Evolutionary conservation across 2,113 vertebrate genomes (phyloP).

Genomic region (Ameiurus melas): DNA sequence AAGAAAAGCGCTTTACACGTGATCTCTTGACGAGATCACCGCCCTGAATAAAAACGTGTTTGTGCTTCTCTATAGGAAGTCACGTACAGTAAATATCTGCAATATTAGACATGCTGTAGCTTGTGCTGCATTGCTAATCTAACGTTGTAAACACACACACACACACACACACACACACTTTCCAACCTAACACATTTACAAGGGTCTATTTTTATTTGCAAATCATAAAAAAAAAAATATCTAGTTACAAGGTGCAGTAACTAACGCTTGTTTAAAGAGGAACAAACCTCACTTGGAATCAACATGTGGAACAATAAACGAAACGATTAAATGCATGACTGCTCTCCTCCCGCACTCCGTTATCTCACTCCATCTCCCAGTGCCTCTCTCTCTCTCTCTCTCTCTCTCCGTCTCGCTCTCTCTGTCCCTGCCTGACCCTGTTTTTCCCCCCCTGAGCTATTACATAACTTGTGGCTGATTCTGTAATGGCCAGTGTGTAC

Average conservation of each 20-base stretch:
- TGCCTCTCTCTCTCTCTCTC: constrained; percentile 59
- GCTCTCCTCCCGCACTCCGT: neutral
- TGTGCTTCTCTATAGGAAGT: neutral
- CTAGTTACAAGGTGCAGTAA: neutral
- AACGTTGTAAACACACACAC: neutral
- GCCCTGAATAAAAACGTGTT: neutral
- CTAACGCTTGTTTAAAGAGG: neutral
- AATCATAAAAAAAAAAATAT: neutral
- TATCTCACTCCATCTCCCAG: constrained; percentile 26
- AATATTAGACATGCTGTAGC: neutral
- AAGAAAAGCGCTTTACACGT: neutral
- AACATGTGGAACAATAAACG: neutral
- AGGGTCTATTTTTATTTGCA: neutral
- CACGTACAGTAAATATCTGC: neutral
- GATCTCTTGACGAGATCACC: neutral
- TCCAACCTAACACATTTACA: neutral
- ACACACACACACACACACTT: neutral
- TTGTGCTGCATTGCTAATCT: no score
- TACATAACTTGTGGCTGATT: constrained; percentile 63
- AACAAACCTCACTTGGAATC: neutral
- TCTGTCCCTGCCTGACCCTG: constrained; percentile 61
- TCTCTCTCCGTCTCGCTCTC: neutral
- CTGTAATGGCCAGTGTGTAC: constrained; percentile 56
- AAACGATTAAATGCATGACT: neutral
- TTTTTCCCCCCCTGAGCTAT: constrained; percentile 60